A percentile compares a stretch with the other conserved stretches of the same genome.
These are phyloP conservation scores for Melieria picta DNA, from an alignment of 2,888 invertebrate genomes.

Conservation along the genomic window DNA sequence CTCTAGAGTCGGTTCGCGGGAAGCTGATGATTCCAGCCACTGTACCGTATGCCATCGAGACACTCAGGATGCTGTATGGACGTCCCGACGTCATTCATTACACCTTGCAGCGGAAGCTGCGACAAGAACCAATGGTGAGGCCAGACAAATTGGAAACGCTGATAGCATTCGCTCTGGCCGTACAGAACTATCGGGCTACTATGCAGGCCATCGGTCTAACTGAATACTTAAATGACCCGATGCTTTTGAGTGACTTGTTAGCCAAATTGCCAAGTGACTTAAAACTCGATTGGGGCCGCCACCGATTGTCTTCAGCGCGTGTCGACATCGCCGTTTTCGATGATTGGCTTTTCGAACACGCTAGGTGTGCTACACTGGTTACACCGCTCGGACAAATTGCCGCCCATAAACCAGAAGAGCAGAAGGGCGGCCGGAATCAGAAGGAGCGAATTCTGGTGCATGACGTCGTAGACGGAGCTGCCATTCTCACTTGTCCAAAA, in stretches of 20 bases:
- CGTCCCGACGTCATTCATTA: constrained; percentile 24
- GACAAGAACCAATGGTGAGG: neutral
- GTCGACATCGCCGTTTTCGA: neutral
- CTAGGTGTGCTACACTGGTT: constrained; percentile 7
- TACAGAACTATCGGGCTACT: constrained; percentile 10
- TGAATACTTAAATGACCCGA: constrained; percentile 4
- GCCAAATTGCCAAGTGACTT: too few relatives aligned
- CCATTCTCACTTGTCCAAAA: constrained; percentile 10
- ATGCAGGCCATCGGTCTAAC: constrained; percentile 1
- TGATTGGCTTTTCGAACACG: neutral
- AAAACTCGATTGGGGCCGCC: constrained; percentile 3
- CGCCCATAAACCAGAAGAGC: neutral
- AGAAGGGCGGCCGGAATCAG: neutral
- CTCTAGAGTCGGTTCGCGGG: constrained; percentile 31
- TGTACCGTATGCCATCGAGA: constrained; percentile 34
- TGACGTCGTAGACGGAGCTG: neutral
- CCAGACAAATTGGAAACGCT: constrained; percentile 5
- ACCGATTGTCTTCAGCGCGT: neutral
- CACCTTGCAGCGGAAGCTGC: constrained; percentile 3
- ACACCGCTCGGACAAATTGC: neutral
- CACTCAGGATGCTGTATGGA: constrained; percentile 35
- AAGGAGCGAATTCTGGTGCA: neutral
- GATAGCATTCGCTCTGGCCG: neutral
- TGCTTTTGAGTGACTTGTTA: neutral
- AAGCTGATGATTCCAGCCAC: constrained; percentile 38